phyloP scores from a whole-genome alignment of 2,888 invertebrate species.

The Tanypteryx hageni region DNA sequence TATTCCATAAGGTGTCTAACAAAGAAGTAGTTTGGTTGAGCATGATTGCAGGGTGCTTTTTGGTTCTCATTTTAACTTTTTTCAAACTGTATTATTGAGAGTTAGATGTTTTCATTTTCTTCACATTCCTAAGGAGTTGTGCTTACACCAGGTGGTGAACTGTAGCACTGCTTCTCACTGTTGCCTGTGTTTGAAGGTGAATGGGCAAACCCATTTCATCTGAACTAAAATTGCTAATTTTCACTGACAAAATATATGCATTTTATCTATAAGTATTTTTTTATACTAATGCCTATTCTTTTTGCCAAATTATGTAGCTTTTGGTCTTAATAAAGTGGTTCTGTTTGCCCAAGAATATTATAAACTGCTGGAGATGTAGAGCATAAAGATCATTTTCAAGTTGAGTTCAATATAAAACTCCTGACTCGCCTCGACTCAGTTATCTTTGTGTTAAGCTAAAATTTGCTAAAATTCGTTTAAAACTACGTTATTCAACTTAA shows the following conservation, averaged over 20 bases:
- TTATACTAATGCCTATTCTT: no score
- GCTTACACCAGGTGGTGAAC: neutral
- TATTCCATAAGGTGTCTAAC: neutral
- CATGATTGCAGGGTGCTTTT: slow-evolving; percentile 7
- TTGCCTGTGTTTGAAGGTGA: neutral
- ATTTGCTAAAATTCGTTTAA: no score
- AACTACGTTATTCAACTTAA: no score
- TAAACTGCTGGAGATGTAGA: no score
- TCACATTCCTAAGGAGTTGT: neutral
- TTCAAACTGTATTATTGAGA: neutral
- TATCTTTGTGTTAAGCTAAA: no score
- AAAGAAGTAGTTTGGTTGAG: slow-evolving; percentile 16
- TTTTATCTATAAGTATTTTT: no score
- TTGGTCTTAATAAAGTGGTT: no score
- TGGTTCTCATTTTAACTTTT: neutral
- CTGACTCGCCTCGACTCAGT: no score
- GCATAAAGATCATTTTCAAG: no score
- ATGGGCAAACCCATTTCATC: neutral
- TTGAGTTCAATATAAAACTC: no score
- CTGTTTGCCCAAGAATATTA: no score
- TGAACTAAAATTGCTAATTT: neutral
- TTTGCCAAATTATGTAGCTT: no score
- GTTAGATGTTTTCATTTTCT: neutral
- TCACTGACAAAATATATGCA: neutral
- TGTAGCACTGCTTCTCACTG: neutral